These are phyloP conservation scores for Tupaia chinensis DNA, from an alignment of 2,113 vertebrate genomes.

Conservation along the genomic window DNA sequence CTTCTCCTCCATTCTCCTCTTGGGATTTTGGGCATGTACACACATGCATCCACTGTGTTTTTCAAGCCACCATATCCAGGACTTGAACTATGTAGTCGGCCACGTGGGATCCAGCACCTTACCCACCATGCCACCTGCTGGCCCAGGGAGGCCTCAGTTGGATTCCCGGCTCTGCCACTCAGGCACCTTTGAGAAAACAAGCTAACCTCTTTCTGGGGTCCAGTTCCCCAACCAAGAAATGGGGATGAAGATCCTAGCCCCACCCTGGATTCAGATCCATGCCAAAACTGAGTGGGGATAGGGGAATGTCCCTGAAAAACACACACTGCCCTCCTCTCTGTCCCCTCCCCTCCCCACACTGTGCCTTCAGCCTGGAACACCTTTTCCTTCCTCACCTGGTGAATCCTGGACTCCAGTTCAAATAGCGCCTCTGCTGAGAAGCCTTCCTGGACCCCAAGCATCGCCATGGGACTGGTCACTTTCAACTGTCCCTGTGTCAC, in stretches of 20 bases:
- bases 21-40: too few species aligned
- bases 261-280: not conserved
- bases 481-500: rapidly evolving
- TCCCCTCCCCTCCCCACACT: rapidly evolving
- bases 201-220: not conserved
- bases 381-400: not conserved
- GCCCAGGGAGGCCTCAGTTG: not conserved
- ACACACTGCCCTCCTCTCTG: not conserved
- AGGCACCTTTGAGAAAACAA: not conserved
- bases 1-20: too few species aligned
- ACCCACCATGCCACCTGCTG: too few species aligned
- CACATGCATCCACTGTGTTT: too few species aligned
- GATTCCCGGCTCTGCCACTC: not conserved
- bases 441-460: not conserved
- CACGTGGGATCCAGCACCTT: too few species aligned
- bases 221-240: not conserved
- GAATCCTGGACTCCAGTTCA: not conserved
- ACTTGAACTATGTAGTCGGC: too few species aligned
- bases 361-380: not conserved
- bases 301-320: not conserved
- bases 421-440: not conserved
- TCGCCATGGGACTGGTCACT: not conserved
- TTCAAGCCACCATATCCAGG: too few species aligned
- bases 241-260: not conserved
- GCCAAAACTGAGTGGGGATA: not conserved